Evolutionary conservation across 1,140 invertebrate genomes (phyloP).

Genomic region (Gerris buenoi): DNA sequence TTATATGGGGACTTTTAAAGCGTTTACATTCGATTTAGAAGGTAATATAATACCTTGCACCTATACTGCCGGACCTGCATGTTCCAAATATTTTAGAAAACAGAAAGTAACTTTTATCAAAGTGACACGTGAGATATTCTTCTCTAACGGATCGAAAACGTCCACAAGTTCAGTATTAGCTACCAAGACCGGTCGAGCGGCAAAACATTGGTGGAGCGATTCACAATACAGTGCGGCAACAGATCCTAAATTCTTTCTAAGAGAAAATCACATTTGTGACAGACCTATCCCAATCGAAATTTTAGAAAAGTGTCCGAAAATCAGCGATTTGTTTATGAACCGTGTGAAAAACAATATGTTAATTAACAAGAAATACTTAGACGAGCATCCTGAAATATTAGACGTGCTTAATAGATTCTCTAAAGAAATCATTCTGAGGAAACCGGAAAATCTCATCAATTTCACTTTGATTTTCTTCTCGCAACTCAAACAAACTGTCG

Average conservation of each 20-base stretch:
- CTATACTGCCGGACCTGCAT: not conserved
- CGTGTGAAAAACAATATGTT: not conserved
- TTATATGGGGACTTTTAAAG: not conserved
- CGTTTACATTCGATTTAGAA: not conserved
- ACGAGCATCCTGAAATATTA: not conserved
- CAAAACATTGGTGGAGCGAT: not conserved
- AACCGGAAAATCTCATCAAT: not conserved
- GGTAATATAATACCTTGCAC: not conserved
- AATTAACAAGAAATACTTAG: not conserved
- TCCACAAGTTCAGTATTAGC: not conserved
- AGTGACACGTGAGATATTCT: not conserved
- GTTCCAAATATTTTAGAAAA: not conserved
- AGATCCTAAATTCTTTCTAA: not conserved
- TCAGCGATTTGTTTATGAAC: not conserved
- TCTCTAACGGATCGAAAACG: not conserved
- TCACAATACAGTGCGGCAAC: not conserved
- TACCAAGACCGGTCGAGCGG: not conserved
- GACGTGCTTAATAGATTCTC: not conserved
- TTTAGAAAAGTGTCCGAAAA: not conserved
- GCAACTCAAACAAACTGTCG: not conserved
- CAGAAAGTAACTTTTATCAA: not conserved
- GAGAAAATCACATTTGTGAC: not conserved
- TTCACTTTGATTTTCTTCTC: not conserved
- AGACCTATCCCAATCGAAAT: not conserved
- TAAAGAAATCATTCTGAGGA: not conserved